phyloP scores from a whole-genome alignment of 2,888 invertebrate species.

The Tipula vernalis region DNA sequence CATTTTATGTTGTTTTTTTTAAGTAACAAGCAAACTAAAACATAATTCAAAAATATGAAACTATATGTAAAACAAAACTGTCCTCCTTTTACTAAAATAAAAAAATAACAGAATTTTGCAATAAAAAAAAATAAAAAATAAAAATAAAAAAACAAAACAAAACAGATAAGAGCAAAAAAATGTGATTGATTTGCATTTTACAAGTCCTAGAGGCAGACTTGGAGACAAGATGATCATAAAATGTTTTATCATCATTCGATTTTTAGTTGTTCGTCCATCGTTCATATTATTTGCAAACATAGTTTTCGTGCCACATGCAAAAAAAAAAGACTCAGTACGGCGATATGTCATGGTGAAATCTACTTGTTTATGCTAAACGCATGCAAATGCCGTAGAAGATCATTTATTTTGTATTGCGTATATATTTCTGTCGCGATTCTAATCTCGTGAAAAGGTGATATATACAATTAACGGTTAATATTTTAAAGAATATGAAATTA shows the following conservation, averaged over 20 bases:
- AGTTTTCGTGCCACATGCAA: neutral
- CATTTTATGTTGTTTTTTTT: neutral
- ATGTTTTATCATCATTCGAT: neutral
- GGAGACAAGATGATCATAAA: slow-evolving; percentile 10
- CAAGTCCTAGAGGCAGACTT: slow-evolving; percentile 5
- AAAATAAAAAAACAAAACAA: neutral
- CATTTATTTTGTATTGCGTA: neutral
- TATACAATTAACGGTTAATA: neutral
- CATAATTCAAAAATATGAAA: neutral
- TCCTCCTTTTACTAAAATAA: neutral
- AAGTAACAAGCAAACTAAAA: neutral
- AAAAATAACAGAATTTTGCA: neutral
- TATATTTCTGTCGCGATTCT: neutral
- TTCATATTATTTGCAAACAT: neutral
- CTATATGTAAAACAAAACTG: neutral
- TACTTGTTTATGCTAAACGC: neutral
- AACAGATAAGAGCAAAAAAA: neutral
- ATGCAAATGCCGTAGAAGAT: neutral
- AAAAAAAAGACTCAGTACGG: neutral
- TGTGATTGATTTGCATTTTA: slow-evolving; percentile 8
- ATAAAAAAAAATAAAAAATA: neutral
- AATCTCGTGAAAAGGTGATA: neutral
- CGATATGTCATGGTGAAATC: neutral
- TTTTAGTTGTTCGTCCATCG: neutral
- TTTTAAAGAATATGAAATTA: neutral